phyloP scores from a whole-genome alignment of 1,140 invertebrate genomes.

The Drosophila tropicalis region DNA sequence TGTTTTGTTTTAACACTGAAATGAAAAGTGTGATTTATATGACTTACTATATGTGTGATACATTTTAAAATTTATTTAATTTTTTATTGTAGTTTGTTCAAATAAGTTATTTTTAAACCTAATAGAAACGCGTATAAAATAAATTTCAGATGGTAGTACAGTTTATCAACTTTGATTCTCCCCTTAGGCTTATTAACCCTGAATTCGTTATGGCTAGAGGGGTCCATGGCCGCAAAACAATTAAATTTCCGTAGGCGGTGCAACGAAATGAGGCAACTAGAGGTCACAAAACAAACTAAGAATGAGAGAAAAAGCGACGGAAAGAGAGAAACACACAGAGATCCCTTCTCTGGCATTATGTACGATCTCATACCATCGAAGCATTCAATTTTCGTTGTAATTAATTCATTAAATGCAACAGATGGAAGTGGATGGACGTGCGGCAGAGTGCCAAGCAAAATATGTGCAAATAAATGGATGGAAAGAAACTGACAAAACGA shows the following conservation, averaged over 20 bases:
- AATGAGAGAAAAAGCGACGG: not conserved
- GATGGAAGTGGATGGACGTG: slow-evolving; percentile 29
- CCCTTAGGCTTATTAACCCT: slow-evolving; percentile 1
- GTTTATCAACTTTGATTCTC: not conserved
- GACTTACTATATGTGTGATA: too few species aligned
- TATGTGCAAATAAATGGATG: not conserved
- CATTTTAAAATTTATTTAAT: too few species aligned
- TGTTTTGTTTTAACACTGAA: too few species aligned
- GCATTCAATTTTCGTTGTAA: slow-evolving; percentile 36
- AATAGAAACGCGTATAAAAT: too few species aligned
- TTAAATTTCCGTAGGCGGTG: slow-evolving; percentile 45
- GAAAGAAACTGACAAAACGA: slow-evolving; percentile 1
- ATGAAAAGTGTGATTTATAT: too few species aligned
- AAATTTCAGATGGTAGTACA: too few species aligned
- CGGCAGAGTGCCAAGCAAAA: slow-evolving; percentile 15
- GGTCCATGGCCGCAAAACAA: slow-evolving; percentile 11
- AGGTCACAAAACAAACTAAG: slow-evolving; percentile 34
- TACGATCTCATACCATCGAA: slow-evolving; percentile 3
- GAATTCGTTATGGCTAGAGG: slow-evolving; percentile 1
- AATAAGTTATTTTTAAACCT: too few species aligned
- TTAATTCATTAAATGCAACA: slow-evolving; percentile 65
- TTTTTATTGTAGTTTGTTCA: too few species aligned
- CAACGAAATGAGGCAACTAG: slow-evolving; percentile 44
- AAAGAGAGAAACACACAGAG: not conserved
- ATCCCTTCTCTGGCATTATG: not conserved